Evolutionary conservation across 2,888 invertebrate species (phyloP), one percentile per base, ranked within the genome.

Genomic region (Phytoseiulus persimilis): DNA sequence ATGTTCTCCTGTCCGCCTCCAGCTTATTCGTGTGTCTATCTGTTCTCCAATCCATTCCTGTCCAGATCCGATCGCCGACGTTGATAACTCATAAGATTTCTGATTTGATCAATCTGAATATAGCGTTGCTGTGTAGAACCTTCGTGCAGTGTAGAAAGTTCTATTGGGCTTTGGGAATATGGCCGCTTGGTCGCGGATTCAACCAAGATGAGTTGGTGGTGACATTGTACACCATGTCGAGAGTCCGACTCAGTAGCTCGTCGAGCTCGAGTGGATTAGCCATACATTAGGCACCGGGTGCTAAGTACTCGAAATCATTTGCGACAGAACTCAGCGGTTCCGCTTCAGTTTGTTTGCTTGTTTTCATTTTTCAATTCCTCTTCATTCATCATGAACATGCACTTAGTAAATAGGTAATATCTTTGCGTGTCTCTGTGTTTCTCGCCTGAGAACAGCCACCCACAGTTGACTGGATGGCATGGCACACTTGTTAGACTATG

Each of bases 101-200:
- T 1, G 65, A 23, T 65, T 65, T 65, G 65, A 65, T 65, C 65
- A 65, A 65, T 65, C 65, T 23, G 65, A 65, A 65, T 28, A 65
- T 28, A 65, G 65, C 65, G 65, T 23, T 65, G 65, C 65, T 11
- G 65, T 23, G 65, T 65, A 65, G 65, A 65, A 65, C 65, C 65
- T 65, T 23, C 5, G 65, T 65, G 65, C 5, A 28, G 1, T 23
- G 65, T 65, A 28, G 65, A 28, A 65, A 65, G 65, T 65, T 65
- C 65, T 65, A 65, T 65, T 65, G 65, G 65, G 65, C 65, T 65
- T 65, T 65, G 65, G 65, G 65, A 65, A 65, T 65, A 65, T 65
- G 65, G 65, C 65, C 65, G 65, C 65, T 65, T 65, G 65, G 65
- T 65, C 65, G 65, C 28, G 14, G 14, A 18, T 65, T 65, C 65